Conservation (phyloP, 2,113 vertebrate genomes). For the Lycaon pictus region DNA sequence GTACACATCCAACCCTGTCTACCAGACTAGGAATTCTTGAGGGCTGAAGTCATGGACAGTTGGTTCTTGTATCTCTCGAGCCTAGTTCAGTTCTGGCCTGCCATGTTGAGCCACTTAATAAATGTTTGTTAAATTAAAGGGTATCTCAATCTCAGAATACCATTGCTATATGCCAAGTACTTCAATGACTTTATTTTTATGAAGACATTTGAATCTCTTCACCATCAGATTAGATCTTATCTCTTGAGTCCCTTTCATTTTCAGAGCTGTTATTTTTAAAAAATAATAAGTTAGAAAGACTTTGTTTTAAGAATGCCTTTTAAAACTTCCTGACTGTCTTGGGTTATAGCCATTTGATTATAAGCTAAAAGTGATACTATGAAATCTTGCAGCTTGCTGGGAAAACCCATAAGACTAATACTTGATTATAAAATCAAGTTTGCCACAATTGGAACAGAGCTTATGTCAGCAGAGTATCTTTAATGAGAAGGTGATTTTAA, state of each 20-base stretch:
- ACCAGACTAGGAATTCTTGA: neutral
- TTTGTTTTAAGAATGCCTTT: slow-evolving; percentile 75
- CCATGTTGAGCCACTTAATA: neutral
- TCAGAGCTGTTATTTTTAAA: neutral
- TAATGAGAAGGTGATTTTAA: slow-evolving; percentile 84
- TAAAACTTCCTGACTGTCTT: slow-evolving; percentile 81
- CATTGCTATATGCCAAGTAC: neutral
- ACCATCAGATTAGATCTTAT: neutral
- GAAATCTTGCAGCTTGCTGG: slow-evolving; percentile 82
- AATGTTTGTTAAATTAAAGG: neutral
- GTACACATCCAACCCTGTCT: neutral
- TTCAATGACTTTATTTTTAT: neutral
- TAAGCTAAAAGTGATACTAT: slow-evolving; percentile 74
- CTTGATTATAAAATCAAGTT: slow-evolving; percentile 81
- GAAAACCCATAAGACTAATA: slow-evolving; percentile 80
- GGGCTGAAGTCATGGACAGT: neutral
- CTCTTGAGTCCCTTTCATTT: slow-evolving; percentile 17
- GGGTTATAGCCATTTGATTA: slow-evolving; percentile 82
- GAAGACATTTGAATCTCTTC: slow-evolving; percentile 35
- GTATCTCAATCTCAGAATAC: neutral
- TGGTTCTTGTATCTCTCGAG: neutral
- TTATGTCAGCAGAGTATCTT: slow-evolving; percentile 84
- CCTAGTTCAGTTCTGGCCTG: neutral
- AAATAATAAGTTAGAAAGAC: slow-evolving; percentile 70
- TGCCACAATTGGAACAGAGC: slow-evolving; percentile 78